A percentile compares a stretch with the other conserved stretches of the same genome.
phyloP scores from a whole-genome alignment of 2,113 vertebrate genomes.

The Varanus salvator region DNA sequence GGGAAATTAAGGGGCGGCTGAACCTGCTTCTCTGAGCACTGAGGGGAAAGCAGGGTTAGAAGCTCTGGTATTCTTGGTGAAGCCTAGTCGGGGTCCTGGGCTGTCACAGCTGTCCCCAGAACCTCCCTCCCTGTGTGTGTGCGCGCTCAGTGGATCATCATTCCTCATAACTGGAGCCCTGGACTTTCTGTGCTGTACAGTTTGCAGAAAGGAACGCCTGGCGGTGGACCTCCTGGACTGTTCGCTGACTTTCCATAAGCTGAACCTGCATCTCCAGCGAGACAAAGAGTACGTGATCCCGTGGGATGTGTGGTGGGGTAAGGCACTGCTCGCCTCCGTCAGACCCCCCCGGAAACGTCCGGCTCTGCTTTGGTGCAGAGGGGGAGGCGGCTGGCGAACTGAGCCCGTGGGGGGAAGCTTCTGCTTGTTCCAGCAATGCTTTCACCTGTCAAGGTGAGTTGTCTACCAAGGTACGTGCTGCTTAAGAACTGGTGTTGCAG shows the following conservation, averaged over 20 bases:
- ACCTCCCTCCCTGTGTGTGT: no score
- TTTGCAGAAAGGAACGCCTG: slow-evolving; percentile 79
- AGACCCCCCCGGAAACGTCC: neutral
- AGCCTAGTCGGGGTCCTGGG: no score
- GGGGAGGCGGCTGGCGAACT: neutral
- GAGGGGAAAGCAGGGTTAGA: no score
- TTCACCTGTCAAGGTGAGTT: no score
- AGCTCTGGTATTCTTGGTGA: no score
- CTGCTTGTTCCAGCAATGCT: neutral
- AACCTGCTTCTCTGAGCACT: no score
- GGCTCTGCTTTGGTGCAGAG: neutral
- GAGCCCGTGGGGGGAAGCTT: neutral
- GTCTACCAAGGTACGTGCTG: no score
- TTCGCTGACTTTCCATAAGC: slow-evolving; percentile 84
- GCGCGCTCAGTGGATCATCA: no score
- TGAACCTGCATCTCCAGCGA: slow-evolving; percentile 83
- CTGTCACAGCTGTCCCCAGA: no score
- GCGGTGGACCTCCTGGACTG: slow-evolving; percentile 82
- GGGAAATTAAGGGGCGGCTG: no score
- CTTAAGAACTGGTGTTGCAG: no score
- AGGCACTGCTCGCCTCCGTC: neutral
- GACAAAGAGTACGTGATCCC: slow-evolving; percentile 80
- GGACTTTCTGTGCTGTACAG: slow-evolving; percentile 56
- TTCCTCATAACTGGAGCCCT: fast-evolving
- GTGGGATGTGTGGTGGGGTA: fast-evolving